Conservation (phyloP, 1,140 invertebrate species). For the Bombus consobrinus region DNA sequence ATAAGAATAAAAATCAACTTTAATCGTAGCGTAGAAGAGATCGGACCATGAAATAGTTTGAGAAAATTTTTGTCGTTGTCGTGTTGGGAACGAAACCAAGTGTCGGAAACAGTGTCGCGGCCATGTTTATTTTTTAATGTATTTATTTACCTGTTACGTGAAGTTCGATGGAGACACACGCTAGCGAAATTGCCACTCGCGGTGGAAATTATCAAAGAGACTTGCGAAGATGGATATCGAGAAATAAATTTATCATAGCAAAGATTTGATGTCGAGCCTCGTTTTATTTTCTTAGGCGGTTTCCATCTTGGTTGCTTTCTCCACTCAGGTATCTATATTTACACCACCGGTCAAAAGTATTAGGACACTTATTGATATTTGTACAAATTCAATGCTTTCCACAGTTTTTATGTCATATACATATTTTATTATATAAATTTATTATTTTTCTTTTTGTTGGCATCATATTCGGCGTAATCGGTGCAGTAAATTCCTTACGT, state of each 20-base stretch:
- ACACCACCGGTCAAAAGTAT: neutral
- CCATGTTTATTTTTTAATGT: slow-evolving; percentile 46
- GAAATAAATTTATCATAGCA: neutral
- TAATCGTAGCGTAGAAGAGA: neutral
- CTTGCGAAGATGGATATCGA: neutral
- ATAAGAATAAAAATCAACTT: slow-evolving; percentile 2
- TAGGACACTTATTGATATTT: neutral
- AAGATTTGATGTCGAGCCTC: neutral
- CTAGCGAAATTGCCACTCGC: slow-evolving; percentile 11
- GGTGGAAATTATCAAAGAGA: neutral
- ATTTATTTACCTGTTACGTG: slow-evolving; percentile 57
- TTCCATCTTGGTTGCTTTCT: slow-evolving; percentile 34
- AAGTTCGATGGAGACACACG: neutral
- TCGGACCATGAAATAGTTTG: neutral
- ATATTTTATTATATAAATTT: neutral
- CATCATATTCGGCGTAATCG: neutral
- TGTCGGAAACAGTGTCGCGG: neutral
- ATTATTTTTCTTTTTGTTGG: neutral
- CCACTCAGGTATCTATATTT: slow-evolving; percentile 54
- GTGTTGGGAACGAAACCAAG: neutral
- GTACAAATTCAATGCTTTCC: neutral
- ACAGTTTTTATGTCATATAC: neutral
- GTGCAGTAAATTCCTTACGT: neutral
- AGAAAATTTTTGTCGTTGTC: neutral
- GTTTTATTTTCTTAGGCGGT: slow-evolving; percentile 44